Evolutionary conservation across 2,888 invertebrate genomes (phyloP).

Genomic region (Dicycla oo): DNA sequence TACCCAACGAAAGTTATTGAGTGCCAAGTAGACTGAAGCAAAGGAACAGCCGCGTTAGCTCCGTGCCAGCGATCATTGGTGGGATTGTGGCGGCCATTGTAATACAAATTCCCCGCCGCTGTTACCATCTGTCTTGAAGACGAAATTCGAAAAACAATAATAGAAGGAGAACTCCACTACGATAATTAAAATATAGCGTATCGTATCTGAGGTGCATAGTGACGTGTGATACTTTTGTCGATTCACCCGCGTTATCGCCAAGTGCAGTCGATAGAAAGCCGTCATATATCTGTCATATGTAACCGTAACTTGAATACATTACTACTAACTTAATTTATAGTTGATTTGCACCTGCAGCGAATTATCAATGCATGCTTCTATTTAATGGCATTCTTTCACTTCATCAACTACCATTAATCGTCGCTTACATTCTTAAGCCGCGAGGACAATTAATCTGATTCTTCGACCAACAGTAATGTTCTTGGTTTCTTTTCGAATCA

Average conservation of each 20-base stretch:
- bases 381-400: conserved; percentile 69
- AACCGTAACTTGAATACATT: conserved; percentile 52
- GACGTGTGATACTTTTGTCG: conserved; percentile 55
- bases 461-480: conserved; percentile 50
- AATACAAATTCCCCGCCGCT: conserved; percentile 84
- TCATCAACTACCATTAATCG: conserved; percentile 64
- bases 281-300: conserved; percentile 48
- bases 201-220: conserved; percentile 58
- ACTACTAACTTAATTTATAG: conserved; percentile 65
- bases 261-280: conserved; percentile 43
- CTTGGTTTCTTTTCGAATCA: conserved; percentile 62
- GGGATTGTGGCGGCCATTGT: conserved; percentile 83
- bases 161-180: conserved; percentile 67
- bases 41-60: conserved; percentile 82
- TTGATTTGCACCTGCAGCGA: conserved; percentile 68
- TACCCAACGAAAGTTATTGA: conserved; percentile 80
- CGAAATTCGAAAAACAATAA: conserved; percentile 81
- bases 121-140: conserved; percentile 83
- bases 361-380: conserved; percentile 64
- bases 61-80: conserved; percentile 84
- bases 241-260: conserved; percentile 18
- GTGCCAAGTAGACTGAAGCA: conserved; percentile 87
- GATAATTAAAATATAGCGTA: conserved; percentile 69
- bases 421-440: conserved; percentile 62
- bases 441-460: conserved; percentile 61